A percentile compares a stretch with the other conserved stretches of the same genome.
phyloP scores from a whole-genome alignment of 2,797 vertebrate species.

The Peromyscus melanophrys region DNA sequence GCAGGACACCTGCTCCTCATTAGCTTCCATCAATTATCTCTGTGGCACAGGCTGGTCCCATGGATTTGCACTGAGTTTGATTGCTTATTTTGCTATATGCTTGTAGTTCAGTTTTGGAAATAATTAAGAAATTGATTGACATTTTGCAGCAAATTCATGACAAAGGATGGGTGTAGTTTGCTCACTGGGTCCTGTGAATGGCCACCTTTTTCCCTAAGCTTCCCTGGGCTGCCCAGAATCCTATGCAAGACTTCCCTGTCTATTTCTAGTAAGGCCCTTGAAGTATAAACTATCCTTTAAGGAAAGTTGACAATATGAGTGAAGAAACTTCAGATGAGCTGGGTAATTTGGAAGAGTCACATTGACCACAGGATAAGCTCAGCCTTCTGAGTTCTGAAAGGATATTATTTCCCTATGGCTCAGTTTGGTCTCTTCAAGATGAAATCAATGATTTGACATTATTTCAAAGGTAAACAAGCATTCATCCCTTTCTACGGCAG shows the following conservation, averaged over 20 bases:
- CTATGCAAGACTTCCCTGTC: not conserved
- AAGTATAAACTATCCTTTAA: not conserved
- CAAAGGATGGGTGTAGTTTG: not conserved
- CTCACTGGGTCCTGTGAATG: not conserved
- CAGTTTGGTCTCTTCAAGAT: not conserved
- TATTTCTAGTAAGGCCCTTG: not conserved
- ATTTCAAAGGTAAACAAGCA: not conserved
- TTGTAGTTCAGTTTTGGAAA: not conserved
- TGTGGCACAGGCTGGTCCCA: not conserved
- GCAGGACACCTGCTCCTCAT: slow-evolving; percentile 7
- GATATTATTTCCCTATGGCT: not conserved
- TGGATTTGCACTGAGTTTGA: not conserved
- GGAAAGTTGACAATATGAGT: slow-evolving; percentile 2
- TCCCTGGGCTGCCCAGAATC: not conserved
- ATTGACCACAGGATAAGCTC: slow-evolving; percentile 14
- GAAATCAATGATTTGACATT: not conserved
- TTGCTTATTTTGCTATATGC: slow-evolving; percentile 4
- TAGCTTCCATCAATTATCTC: not conserved
- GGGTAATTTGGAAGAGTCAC: slow-evolving; percentile 9
- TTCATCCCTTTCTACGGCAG: not conserved
- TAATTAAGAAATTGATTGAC: not conserved
- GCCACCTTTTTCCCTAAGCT: not conserved
- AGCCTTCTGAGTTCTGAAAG: not conserved
- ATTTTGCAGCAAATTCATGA: not conserved
- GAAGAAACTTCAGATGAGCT: not conserved